A percentile compares a stretch with the other conserved stretches of the same genome.
Evolutionary conservation across 2,113 vertebrate genomes (phyloP).

Genomic region (Gallinago jamesoni): DNA sequence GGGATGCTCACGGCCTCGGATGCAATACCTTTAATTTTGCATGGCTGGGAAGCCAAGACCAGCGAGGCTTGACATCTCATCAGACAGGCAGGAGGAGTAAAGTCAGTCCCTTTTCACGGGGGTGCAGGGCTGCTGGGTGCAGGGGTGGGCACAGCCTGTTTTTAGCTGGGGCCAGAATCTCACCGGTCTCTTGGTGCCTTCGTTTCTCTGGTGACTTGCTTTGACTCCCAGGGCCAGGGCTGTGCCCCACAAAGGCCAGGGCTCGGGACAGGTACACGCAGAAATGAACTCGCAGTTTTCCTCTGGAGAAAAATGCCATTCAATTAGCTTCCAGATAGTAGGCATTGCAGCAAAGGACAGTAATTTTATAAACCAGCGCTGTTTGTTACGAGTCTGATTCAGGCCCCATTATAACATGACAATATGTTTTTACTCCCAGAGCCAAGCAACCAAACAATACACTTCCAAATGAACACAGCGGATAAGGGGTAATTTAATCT

Average conservation of each 20-base stretch:
- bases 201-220: background rate
- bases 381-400: background rate
- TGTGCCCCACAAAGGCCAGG: background rate
- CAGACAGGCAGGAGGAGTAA: background rate
- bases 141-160: background rate
- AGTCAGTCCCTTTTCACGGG: background rate
- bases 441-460: background rate
- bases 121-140: background rate
- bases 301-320: background rate
- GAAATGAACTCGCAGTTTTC: background rate
- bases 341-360: background rate
- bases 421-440: background rate
- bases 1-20: background rate
- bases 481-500: slow-evolving; percentile 21
- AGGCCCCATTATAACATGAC: background rate
- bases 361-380: background rate
- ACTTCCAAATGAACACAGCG: background rate
- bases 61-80: background rate
- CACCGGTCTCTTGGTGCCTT: accelerated
- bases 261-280: accelerated
- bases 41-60: background rate
- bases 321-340: background rate
- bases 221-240: background rate
- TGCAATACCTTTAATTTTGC: background rate
- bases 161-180: background rate